phyloP scores from a whole-genome alignment of 2,797 vertebrate species.

The Buceros bicornis region DNA sequence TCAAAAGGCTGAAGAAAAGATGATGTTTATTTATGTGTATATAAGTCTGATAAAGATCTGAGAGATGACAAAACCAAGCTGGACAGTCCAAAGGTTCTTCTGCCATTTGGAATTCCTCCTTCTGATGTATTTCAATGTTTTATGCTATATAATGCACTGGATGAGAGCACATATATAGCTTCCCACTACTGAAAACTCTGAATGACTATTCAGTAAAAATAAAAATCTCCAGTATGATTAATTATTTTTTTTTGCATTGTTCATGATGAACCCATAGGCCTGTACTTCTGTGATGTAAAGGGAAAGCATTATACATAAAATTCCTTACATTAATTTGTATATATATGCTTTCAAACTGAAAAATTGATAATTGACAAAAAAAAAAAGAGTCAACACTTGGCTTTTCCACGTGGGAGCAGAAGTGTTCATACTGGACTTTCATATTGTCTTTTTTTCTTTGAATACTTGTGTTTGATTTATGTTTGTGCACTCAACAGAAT shows the following conservation, averaged over 20 bases:
- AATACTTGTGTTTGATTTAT: neutral
- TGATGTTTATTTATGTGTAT: neutral
- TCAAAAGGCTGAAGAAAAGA: neutral
- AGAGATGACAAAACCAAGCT: neutral
- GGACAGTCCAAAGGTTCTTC: neutral
- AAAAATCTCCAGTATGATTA: accelerated
- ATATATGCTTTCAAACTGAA: neutral
- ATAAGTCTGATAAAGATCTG: neutral
- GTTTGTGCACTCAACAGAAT: neutral
- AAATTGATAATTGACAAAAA: neutral
- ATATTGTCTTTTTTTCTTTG: neutral
- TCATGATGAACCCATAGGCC: neutral
- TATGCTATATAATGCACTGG: neutral
- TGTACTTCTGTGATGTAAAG: neutral
- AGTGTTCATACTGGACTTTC: neutral
- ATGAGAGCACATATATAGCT: neutral
- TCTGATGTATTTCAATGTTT: neutral
- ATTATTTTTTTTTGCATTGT: neutral
- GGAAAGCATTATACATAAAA: neutral
- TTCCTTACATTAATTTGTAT: neutral
- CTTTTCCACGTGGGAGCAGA: neutral
- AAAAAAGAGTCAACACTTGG: neutral
- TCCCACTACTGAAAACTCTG: neutral
- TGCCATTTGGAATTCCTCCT: neutral
- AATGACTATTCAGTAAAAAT: neutral